Base-by-base conservation (phyloP, 2,113 vertebrate genomes). In the Aptenodytes forsteri region DNA sequence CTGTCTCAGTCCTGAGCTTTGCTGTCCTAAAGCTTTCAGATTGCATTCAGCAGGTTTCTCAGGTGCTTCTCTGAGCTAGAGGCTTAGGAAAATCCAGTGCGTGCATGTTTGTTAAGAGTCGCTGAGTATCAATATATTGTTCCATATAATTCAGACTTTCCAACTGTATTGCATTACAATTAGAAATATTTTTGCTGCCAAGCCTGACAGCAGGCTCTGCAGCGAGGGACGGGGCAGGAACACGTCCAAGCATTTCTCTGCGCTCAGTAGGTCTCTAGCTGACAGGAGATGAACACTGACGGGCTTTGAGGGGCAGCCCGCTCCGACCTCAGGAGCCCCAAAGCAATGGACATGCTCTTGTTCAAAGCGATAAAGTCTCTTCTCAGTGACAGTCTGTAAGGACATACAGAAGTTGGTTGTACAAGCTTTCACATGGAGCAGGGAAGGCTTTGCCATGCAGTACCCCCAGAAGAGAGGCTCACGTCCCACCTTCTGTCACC, bases 51-150 rank as follows among this genome's bases (percentile, higher is more conserved):
- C 15, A 12, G 40, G 18, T 76, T 32, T 69, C 59, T 46, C 32
- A 2, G 36, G 44, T 42, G 46, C 36, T 86, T 46, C 38, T 58
- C 64, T 22, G 22, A 34, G 34, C 44, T 21, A 2, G 13, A 65
- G 23, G 10, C 52, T 32, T 26, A 18, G 47, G 16, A 42, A 16
- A 11, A 27, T 18, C 20, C 9, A 11, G 40, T 13, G 23, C 13
- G 1, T 3, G 32, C 5, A 0, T 5, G 5, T 42, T 70, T 55
- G 52, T 18, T 23, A 23, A 11, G 49, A 36, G 30, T 20, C 5
- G 2, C 26, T 9, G 4, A 19, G 5, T 11, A 23, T 27, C 3
- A 2, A 9, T 69, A 2, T 18, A 1, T 32, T 47, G 25, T 65
- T 36, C 66, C 29, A 3, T 19, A 34, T 23, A 23, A 20, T 42